phyloP scores from a whole-genome alignment of 37 sponge, comb jelly and placozoan genomes.

The Agelas oroides region DNA sequence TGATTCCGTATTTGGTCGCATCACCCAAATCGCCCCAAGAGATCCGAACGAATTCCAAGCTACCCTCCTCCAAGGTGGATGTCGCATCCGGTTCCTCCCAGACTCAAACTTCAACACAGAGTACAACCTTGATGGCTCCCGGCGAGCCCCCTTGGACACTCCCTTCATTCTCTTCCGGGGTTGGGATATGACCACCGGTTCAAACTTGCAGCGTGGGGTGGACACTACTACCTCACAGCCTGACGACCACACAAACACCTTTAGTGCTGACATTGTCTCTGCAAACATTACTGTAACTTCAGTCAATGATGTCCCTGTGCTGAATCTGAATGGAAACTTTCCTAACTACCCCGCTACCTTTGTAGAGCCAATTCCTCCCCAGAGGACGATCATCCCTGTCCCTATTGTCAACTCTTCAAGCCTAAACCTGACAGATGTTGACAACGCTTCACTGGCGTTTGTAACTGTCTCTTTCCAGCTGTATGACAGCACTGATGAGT shows the following conservation, averaged over 20 bases:
- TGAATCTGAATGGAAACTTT: conserved; percentile 35
- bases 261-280: conserved; percentile 64
- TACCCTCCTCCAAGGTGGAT: conserved; percentile 61
- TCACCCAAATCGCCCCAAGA: conserved; percentile 60
- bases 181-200: conserved; percentile 82
- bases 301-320: conserved; percentile 62
- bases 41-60: conserved; percentile 65
- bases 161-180: conserved; percentile 82
- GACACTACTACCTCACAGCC: conserved; percentile 78
- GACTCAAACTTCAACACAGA: conserved; percentile 77
- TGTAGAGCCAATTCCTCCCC: conserved; percentile 79
- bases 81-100: conserved; percentile 80
- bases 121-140: conserved; percentile 65
- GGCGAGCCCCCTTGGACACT: conserved; percentile 45
- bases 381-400: conserved; percentile 67
- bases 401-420: conserved; percentile 39
- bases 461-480: conserved; percentile 50
- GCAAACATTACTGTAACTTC: conserved; percentile 60
- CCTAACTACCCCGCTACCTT: conserved; percentile 46
- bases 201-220: conserved; percentile 51
- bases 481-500: conserved; percentile 53
- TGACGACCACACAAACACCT: conserved; percentile 82
- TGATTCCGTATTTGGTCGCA: conserved; percentile 53
- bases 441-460: conserved; percentile 63
- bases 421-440: conserved; percentile 68